Percentiles rank a stretch among this genome's conserved stretches.
Evolutionary conservation across 2,797 vertebrate genomes (phyloP).

Genomic region (Simalia tracyae): DNA sequence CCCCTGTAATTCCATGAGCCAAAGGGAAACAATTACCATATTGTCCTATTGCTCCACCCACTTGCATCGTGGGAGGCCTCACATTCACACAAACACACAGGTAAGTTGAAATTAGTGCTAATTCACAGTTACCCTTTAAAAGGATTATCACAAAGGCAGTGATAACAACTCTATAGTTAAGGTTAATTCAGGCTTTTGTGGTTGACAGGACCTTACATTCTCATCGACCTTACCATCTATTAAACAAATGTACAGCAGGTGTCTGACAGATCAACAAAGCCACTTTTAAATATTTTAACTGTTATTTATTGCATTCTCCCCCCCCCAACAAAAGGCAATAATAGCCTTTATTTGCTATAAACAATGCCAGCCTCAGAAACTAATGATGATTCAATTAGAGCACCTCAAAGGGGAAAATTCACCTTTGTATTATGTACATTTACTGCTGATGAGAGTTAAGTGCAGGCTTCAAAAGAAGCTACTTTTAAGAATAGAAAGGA

Average conservation of each 20-base stretch:
- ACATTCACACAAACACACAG: slow-evolving; percentile 28
- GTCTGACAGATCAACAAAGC: slow-evolving; percentile 60
- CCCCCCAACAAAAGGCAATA: slow-evolving; percentile 42
- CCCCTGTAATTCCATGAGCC: slow-evolving; percentile 21
- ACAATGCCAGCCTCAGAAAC: slow-evolving; percentile 50
- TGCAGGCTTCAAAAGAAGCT: slow-evolving; percentile 66
- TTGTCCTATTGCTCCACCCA: slow-evolving; percentile 35
- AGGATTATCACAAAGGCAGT: slow-evolving; percentile 25
- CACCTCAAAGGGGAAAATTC: slow-evolving; percentile 69
- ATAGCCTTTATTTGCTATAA: slow-evolving; percentile 57
- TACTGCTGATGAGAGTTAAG: slow-evolving; percentile 67
- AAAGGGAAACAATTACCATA: slow-evolving; percentile 41
- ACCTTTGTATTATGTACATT: slow-evolving; percentile 58
- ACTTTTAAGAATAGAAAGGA: slow-evolving; percentile 68
- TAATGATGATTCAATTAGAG: slow-evolving; percentile 64
- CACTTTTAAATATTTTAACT: slow-evolving; percentile 63
- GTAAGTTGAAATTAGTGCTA: slow-evolving; percentile 39
- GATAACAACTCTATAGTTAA: slow-evolving; percentile 40
- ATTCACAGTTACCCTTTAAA: slow-evolving; percentile 36
- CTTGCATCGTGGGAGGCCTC: slow-evolving; percentile 32
- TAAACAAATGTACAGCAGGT: slow-evolving; percentile 55
- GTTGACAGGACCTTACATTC: slow-evolving; percentile 48
- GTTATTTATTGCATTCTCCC: slow-evolving; percentile 52
- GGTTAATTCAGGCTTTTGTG: slow-evolving; percentile 52
- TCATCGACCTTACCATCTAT: slow-evolving; percentile 51